Percentiles rank a stretch among this genome's conserved stretches.
Evolutionary conservation across 2,888 invertebrate species (phyloP).

Genomic region (Brachylomia viminalis): DNA sequence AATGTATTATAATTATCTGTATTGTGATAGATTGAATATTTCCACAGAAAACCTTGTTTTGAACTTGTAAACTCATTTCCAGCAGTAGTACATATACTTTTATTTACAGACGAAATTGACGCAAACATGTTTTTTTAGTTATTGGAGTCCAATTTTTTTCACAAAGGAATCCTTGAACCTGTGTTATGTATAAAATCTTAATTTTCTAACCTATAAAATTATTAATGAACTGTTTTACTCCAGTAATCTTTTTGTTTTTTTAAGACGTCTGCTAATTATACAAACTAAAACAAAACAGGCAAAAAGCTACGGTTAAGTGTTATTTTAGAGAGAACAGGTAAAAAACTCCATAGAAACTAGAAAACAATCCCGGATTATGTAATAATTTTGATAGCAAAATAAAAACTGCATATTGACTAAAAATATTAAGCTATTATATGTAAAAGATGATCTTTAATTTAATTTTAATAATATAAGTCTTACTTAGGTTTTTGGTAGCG

Average conservation of each 20-base stretch:
- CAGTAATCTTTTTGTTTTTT: too few relatives aligned
- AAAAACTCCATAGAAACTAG: slow-evolving; percentile 31
- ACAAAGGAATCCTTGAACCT: slow-evolving; percentile 1
- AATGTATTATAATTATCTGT: not conserved
- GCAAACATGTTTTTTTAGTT: not conserved
- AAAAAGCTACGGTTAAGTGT: not conserved
- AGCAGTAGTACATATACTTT: not conserved
- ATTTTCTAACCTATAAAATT: slow-evolving; percentile 64
- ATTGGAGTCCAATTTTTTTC: not conserved
- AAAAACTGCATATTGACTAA: slow-evolving; percentile 13
- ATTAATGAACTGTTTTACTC: not conserved
- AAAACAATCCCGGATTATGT: slow-evolving; percentile 78
- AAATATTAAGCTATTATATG: not conserved
- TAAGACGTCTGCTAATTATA: too few relatives aligned
- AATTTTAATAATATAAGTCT: slow-evolving; percentile 27
- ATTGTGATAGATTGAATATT: not conserved
- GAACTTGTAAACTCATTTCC: not conserved
- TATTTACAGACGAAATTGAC: not conserved
- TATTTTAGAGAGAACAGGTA: not conserved
- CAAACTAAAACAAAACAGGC: too few relatives aligned
- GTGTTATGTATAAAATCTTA: not conserved
- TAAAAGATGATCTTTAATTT: not conserved
- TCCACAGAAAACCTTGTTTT: not conserved
- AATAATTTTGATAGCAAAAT: slow-evolving; percentile 68
- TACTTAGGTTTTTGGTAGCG: slow-evolving; percentile 42